Conservation (phyloP, 2,113 vertebrate genomes). For the Psephotus haematonotus region DNA sequence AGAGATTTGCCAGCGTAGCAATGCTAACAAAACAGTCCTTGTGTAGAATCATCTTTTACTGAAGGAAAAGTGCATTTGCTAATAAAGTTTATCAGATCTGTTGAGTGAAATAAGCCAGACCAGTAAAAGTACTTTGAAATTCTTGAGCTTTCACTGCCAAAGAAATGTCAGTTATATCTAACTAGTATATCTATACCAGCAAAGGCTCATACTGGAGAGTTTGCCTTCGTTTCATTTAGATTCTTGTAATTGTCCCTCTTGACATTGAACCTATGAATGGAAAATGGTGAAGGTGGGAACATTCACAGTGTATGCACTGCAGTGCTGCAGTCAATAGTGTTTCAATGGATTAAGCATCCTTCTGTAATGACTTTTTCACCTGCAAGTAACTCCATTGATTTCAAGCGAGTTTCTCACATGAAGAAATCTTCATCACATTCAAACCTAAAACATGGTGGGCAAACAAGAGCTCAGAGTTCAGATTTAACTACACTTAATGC, state of each 20-base stretch:
- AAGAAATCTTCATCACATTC: not conserved
- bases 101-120: slow-evolving; percentile 25
- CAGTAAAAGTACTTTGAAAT: not conserved
- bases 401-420: not conserved
- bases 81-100: not conserved
- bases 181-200: not conserved
- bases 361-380: not conserved
- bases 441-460: not conserved
- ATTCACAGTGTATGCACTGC: not conserved
- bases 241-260: not conserved
- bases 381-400: not conserved
- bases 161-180: not conserved
- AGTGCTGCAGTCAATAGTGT: not conserved
- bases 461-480: not conserved
- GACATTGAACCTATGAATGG: not conserved
- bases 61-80: not conserved
- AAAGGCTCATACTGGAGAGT: not conserved
- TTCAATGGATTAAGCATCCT: not conserved
- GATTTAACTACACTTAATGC: not conserved
- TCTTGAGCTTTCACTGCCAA: not conserved
- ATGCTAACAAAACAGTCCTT: not conserved
- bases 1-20: not conserved
- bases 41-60: not conserved
- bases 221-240: not conserved
- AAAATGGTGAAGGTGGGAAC: not conserved